These are phyloP conservation scores for Delichon dasypus DNA, from an alignment of 2,797 vertebrate species.

Conservation along the genomic window DNA sequence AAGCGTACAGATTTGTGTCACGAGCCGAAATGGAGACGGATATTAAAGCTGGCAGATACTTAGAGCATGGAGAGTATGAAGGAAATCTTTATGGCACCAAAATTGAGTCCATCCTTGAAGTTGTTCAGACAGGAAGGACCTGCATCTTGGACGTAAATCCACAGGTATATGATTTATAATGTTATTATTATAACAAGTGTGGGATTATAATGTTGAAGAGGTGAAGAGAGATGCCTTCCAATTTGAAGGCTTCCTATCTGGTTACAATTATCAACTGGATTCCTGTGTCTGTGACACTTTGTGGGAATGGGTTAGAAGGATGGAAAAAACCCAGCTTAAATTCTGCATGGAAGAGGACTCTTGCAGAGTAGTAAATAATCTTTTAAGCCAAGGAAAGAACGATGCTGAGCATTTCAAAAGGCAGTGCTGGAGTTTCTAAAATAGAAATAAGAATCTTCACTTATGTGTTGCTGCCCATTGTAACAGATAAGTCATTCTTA, in stretches of 20 bases:
- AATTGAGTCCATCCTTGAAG: slow-evolving; percentile 96
- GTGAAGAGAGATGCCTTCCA: neutral
- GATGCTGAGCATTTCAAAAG: neutral
- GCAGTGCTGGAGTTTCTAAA: neutral
- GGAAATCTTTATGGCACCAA: slow-evolving; percentile 98
- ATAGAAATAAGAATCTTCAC: neutral
- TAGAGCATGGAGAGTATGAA: slow-evolving; percentile 97
- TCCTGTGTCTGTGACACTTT: neutral
- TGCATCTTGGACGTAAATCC: slow-evolving; percentile 98
- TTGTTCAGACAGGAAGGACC: slow-evolving; percentile 87
- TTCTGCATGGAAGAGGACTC: neutral
- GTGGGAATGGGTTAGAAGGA: neutral
- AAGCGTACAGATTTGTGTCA: slow-evolving; percentile 92
- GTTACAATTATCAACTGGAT: neutral
- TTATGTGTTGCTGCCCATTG: neutral
- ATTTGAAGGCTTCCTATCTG: neutral
- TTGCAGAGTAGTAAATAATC: neutral
- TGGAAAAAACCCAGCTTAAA: neutral
- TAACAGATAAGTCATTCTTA: neutral
- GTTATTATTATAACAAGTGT: neutral
- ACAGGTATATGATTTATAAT: slow-evolving; percentile 79
- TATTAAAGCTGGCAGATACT: slow-evolving; percentile 90
- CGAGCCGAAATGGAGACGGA: slow-evolving; percentile 91
- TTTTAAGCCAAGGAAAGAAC: neutral
- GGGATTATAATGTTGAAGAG: neutral